Evolutionary conservation across 1,140 invertebrate genomes (phyloP).

Genomic region (Copidosoma floridanum): DNA sequence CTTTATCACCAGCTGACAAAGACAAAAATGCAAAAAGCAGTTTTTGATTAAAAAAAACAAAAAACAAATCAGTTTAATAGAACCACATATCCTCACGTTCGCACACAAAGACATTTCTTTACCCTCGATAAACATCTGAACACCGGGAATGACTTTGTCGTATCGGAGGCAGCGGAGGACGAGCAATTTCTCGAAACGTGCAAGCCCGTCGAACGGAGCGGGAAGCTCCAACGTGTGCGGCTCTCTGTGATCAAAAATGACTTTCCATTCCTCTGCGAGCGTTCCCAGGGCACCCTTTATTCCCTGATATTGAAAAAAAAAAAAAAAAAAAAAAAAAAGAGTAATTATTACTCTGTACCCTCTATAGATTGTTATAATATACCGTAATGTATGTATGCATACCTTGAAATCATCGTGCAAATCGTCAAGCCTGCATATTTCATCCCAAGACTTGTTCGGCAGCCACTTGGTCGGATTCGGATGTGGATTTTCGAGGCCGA

Average conservation of each 20-base stretch:
- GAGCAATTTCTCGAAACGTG: slow-evolving; percentile 75
- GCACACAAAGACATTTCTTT: too few species aligned
- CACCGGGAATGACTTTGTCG: slow-evolving; percentile 85
- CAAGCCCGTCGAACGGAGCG: slow-evolving; percentile 67
- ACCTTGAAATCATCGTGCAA: slow-evolving; percentile 58
- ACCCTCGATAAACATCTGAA: slow-evolving; percentile 77
- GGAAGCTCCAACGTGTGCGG: slow-evolving; percentile 73
- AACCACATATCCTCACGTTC: background rate
- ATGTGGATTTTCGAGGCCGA: slow-evolving; percentile 76
- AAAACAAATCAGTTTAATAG: background rate
- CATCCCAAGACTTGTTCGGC: slow-evolving; percentile 78
- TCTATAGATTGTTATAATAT: too few species aligned
- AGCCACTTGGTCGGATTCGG: slow-evolving; percentile 74
- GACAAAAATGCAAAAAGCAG: background rate
- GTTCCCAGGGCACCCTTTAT: slow-evolving; percentile 62
- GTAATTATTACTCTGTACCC: too few species aligned
- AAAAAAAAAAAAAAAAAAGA: too few species aligned
- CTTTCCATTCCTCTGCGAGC: slow-evolving; percentile 70
- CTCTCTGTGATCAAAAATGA: slow-evolving; percentile 68
- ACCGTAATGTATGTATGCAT: too few species aligned
- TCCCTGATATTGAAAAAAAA: slow-evolving; percentile 55
- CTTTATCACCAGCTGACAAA: background rate
- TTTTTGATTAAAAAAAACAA: slow-evolving; percentile 8
- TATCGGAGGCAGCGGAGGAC: slow-evolving; percentile 80
- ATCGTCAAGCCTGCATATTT: slow-evolving; percentile 71